Evolutionary conservation across 37 sponge, comb jelly and placozoan species (phyloP).

Genomic region (Hormiphora californensis): DNA sequence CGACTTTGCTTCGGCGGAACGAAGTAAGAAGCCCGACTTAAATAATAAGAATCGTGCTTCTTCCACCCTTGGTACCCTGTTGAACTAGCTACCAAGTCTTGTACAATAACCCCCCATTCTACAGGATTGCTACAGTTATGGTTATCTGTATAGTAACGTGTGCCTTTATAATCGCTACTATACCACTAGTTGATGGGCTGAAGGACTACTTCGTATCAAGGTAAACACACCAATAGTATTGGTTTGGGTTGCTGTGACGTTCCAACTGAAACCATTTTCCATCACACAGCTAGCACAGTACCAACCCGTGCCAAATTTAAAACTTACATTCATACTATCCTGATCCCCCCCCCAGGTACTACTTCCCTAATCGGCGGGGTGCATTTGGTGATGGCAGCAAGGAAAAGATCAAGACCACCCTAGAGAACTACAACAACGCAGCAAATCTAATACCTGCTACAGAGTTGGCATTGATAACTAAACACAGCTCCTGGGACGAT

Average conservation of each 20-base stretch:
- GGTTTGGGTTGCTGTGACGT: too few relatives aligned
- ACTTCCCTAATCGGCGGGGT: slow-evolving; percentile 2
- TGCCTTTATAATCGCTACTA: not conserved
- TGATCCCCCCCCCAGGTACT: not conserved
- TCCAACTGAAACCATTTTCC: too few relatives aligned
- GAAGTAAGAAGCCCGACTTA: too few relatives aligned
- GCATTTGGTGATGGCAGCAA: not conserved
- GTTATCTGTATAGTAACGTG: not conserved
- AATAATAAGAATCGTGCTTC: too few relatives aligned
- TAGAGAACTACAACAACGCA: not conserved
- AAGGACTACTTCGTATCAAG: slow-evolving; percentile 3
- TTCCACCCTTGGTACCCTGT: too few relatives aligned
- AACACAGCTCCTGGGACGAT: not conserved
- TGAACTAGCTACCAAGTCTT: too few relatives aligned
- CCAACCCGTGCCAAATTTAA: not conserved
- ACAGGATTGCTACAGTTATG: not conserved
- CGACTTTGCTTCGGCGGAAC: too few relatives aligned
- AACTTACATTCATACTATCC: not conserved
- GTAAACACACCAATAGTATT: too few relatives aligned
- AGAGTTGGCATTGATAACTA: not conserved
- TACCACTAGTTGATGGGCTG: not conserved
- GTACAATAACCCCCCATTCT: too few relatives aligned
- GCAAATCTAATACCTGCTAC: not conserved
- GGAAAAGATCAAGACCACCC: not conserved
- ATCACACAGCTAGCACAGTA: too few relatives aligned